Evolutionary conservation across 2,113 vertebrate genomes (phyloP).

Genomic region (Pangasianodon gigas): DNA sequence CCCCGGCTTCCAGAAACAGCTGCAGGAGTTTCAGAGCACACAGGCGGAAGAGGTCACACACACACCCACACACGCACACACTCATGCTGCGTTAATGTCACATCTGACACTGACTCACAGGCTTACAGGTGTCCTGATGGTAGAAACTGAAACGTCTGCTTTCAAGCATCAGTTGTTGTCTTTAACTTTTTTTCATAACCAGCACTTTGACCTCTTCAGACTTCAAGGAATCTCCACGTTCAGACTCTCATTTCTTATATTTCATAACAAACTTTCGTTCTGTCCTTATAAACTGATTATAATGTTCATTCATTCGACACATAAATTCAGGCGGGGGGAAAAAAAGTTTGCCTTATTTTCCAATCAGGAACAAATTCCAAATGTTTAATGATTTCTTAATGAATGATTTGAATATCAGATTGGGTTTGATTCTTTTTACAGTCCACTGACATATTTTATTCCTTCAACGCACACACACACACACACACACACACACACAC

Average conservation of each 20-base stretch:
- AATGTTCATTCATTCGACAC: not conserved
- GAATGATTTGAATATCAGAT: not conserved
- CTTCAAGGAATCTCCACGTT: not conserved
- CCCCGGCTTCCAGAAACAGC: constrained; percentile 89
- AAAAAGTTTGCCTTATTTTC: no score
- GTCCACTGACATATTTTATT: no score
- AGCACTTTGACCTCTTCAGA: not conserved
- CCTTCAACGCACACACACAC: no score
- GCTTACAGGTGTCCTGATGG: not conserved
- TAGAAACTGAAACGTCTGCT: constrained; percentile 1
- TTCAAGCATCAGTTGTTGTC: not conserved
- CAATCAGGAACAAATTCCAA: no score
- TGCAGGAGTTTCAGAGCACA: constrained; percentile 85
- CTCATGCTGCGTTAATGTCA: not conserved
- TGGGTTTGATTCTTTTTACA: not conserved
- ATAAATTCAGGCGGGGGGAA: not conserved
- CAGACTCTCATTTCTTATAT: not conserved
- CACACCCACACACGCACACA: not conserved
- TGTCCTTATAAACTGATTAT: not conserved
- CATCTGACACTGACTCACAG: not conserved
- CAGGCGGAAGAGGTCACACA: constrained; percentile 78
- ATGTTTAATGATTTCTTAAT: not conserved
- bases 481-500: no score
- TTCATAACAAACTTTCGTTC: not conserved
- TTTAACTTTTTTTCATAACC: not conserved